These are phyloP conservation scores for Oryctolagus cuniculus DNA, from an alignment of 2,113 vertebrate species.

Conservation along the genomic window mOryCun1.1 NC_091453.1:6215501-6216000, in stretches of 20 bases:
- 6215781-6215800: constrained; percentile 58
- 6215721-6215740: constrained; percentile 66
- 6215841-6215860: constrained; percentile 50
- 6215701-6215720: constrained; percentile 51
- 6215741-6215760: constrained; percentile 50
- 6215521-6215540: constrained; percentile 68
- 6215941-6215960: constrained; percentile 36
- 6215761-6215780: constrained; percentile 59
- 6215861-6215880: constrained; percentile 34
- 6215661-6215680: constrained; percentile 67
- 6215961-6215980: constrained; percentile 44
- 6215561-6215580: constrained; percentile 45
- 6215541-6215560: constrained; percentile 56
- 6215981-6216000: constrained; percentile 47
- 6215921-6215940: background rate
- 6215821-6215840: constrained; percentile 62
- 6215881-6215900: constrained; percentile 42
- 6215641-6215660: constrained; percentile 80
- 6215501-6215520: constrained; percentile 29
- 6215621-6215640: constrained; percentile 49
- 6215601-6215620: constrained; percentile 65
- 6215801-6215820: constrained; percentile 54
- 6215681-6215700: constrained; percentile 55
- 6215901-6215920: background rate
- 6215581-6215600: constrained; percentile 62